Conservation (phyloP, 2,797 vertebrate genomes). For the Picus viridis region DNA sequence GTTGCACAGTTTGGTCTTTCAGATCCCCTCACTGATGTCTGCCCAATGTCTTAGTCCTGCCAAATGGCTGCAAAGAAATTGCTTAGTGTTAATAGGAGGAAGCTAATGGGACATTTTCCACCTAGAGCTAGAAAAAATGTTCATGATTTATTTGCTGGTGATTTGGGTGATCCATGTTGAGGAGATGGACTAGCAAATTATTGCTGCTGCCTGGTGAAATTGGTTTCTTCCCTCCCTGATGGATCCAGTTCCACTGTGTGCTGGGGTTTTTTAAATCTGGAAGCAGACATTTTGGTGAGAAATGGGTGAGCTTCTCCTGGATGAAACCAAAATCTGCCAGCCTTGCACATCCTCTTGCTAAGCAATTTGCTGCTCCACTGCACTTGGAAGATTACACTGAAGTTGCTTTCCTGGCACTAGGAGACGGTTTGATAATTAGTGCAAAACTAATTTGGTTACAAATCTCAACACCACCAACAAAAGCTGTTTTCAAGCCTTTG, state of each 20-base stretch:
- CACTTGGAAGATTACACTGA: slow-evolving; percentile 19
- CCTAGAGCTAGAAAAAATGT: neutral
- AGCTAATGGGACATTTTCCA: neutral
- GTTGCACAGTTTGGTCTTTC: neutral
- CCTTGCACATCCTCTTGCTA: neutral
- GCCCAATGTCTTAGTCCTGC: neutral
- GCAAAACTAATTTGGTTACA: slow-evolving; percentile 55
- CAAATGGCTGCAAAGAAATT: neutral
- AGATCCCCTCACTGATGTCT: neutral
- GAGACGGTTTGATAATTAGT: slow-evolving; percentile 14
- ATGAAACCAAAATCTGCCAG: slow-evolving; percentile 52
- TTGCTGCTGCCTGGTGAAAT: neutral
- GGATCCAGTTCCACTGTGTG: neutral
- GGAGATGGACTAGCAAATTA: neutral
- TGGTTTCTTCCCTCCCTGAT: neutral
- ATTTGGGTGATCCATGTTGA: neutral
- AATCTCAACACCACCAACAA: slow-evolving; percentile 26
- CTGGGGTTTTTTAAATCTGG: neutral
- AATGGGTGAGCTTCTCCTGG: neutral
- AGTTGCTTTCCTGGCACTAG: neutral
- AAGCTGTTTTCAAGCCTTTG: slow-evolving; percentile 31
- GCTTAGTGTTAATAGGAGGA: neutral
- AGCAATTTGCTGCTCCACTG: slow-evolving; percentile 56
- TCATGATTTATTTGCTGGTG: neutral
- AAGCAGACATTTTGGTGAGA: slow-evolving; percentile 26